These are phyloP conservation scores for Drosophila ananassae DNA, from an alignment of 1,140 invertebrate genomes.

Conservation along the genomic window DNA sequence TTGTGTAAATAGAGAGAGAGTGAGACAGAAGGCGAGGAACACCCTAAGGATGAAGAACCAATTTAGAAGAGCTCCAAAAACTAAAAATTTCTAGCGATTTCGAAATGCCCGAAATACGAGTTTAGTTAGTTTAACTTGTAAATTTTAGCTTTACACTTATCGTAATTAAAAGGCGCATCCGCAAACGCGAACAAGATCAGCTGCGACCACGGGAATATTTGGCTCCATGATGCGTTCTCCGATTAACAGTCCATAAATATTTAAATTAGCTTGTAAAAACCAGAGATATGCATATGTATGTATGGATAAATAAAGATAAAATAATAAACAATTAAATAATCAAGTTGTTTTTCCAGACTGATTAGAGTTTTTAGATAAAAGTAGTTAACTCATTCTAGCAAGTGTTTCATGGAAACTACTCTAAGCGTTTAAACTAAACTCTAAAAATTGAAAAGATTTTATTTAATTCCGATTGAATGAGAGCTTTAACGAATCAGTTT, in stretches of 20 bases:
- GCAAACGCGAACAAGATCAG: neutral
- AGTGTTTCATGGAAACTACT: too few species aligned
- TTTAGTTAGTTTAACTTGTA: conserved; percentile 81
- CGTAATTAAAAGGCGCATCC: conserved; percentile 65
- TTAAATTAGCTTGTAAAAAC: conserved; percentile 75
- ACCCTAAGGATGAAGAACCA: conserved; percentile 49
- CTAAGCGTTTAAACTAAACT: neutral
- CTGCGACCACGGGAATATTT: conserved; percentile 30
- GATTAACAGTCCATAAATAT: conserved; percentile 82
- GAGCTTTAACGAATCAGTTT: too few species aligned
- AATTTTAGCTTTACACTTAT: conserved; percentile 78
- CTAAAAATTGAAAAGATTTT: too few species aligned
- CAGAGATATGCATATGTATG: conserved; percentile 54
- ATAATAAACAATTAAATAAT: conserved; percentile 40
- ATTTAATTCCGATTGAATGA: too few species aligned
- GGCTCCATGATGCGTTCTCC: conserved; percentile 49
- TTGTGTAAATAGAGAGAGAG: conserved; percentile 74
- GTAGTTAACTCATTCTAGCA: too few species aligned
- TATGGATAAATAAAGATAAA: conserved; percentile 65
- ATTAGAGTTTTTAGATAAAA: neutral
- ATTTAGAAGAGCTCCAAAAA: conserved; percentile 44
- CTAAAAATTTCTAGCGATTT: conserved; percentile 65
- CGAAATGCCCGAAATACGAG: conserved; percentile 63
- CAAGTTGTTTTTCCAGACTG: neutral
- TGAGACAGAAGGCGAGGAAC: conserved; percentile 41